Percentiles rank a stretch among this genome's conserved stretches.
phyloP scores from a whole-genome alignment of 2,113 vertebrate species.

The Laticauda colubrina region DNA sequence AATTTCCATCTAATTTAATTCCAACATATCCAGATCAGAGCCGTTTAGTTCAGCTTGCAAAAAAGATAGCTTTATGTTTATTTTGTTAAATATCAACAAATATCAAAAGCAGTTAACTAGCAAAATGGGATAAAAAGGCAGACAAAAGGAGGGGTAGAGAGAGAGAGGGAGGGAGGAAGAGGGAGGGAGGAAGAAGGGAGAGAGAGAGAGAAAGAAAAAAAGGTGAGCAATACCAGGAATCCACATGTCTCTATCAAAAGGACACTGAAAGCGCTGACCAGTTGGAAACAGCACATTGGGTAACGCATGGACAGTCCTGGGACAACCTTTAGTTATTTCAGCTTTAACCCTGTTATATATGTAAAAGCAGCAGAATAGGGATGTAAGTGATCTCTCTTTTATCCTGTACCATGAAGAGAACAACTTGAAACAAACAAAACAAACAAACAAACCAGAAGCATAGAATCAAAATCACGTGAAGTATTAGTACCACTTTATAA shows the following conservation, averaged over 20 bases:
- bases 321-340: neutral
- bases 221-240: neutral
- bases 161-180: neutral
- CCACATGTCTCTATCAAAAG: neutral
- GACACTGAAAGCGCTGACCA: neutral
- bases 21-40: neutral
- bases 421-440: neutral
- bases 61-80: neutral
- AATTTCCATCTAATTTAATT: neutral
- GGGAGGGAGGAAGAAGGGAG: too few relatives aligned
- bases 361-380: neutral
- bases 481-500: neutral
- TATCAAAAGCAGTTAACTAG: neutral
- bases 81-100: neutral
- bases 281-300: neutral
- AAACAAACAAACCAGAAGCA: too few relatives aligned
- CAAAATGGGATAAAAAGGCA: neutral
- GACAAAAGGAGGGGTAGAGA: neutral
- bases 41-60: neutral
- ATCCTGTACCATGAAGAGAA: neutral
- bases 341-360: neutral
- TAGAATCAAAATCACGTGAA: neutral
- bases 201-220: too few relatives aligned
- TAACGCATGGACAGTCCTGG: neutral
- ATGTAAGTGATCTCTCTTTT: neutral